phyloP scores from a whole-genome alignment of 2,797 vertebrate genomes.

The Scomberomorus guttatus region DNA sequence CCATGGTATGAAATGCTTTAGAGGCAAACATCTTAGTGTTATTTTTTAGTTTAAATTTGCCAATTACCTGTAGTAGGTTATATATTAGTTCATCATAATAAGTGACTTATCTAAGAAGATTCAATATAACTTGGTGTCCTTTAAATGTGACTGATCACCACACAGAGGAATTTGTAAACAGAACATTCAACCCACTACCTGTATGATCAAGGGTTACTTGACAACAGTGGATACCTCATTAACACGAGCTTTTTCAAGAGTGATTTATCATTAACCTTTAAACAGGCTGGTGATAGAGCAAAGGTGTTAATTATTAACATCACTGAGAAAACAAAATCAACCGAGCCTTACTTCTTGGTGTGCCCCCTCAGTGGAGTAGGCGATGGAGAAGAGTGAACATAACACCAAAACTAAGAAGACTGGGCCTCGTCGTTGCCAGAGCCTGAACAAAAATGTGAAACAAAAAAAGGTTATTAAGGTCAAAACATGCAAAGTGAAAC shows the following conservation, averaged over 20 bases:
- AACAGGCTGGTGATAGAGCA: conserved; percentile 37
- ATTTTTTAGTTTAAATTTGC: background rate
- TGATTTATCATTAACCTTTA: conserved; percentile 75
- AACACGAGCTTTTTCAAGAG: conserved; percentile 28
- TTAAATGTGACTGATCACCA: conserved; percentile 7
- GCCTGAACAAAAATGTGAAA: conserved; percentile 79
- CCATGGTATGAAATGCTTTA: background rate
- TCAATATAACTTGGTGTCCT: background rate
- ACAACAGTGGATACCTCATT: conserved; percentile 48
- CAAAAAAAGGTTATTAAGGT: conserved; percentile 4
- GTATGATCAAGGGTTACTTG: conserved; percentile 65
- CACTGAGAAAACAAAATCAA: conserved; percentile 21
- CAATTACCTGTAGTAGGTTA: background rate
- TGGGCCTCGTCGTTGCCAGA: conserved; percentile 91
- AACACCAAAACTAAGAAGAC: conserved; percentile 88
- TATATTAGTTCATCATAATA: background rate
- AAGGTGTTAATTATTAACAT: conserved; percentile 65
- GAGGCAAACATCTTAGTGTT: background rate
- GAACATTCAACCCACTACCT: conserved; percentile 14
- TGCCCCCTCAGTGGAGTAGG: conserved; percentile 93
- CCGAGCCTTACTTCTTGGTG: conserved; percentile 93
- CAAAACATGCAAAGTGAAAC: background rate
- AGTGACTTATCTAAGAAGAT: background rate
- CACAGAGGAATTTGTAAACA: conserved; percentile 35
- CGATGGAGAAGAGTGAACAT: conserved; percentile 88